Evolutionary conservation across 1,140 invertebrate genomes (phyloP), one percentile per base, ranked within the genome.

Genomic region (Listronotus oregonensis): DNA sequence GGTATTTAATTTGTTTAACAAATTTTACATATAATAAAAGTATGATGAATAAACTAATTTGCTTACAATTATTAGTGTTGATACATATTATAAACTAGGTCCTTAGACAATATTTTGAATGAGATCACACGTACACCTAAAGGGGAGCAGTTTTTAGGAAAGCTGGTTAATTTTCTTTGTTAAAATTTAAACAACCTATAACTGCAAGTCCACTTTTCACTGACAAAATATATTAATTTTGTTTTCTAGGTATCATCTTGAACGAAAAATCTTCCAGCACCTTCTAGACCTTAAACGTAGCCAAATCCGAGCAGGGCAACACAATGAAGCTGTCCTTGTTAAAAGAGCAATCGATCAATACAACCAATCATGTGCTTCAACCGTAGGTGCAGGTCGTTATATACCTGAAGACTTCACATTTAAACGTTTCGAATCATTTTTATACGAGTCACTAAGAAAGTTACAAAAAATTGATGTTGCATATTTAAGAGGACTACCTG

Each of bases 251-350:
- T 96, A 95, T 80, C 92, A 95, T 68, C 83, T 95, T 70, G 95
- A 98, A 77, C 83, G 94, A 59, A 92, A 94, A 73, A 93, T 98
- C 71, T 97, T 98, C 80, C 93, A 97, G 74, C 93, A 97, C 77
- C 81, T 98, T 55, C 85, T 97, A 72, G 94, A 97, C 78, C 78
- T 98, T 17, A 98, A 98, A 78, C 85, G 93, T 59, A 82, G 95
- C 54, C 95, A 97, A 80, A 96, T 97, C 64, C 86, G 94, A 71
- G 90, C 92, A 51, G 92, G 92, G 14, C 89, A 91, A 80, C 85
- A 91, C 6, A 95, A 96, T 73, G 95, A 97, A 80, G 86, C 90
- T 18, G 87, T 96, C 47, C 79, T 97, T 11, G 93, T 97, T 0
- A 96, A 95, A 78, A 84, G 95, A 69, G 86, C 87, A 14, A 86